Base-by-base conservation (phyloP, 64 coral and sea anemone genomes). In the Dendronephthya gigantea region DNA sequence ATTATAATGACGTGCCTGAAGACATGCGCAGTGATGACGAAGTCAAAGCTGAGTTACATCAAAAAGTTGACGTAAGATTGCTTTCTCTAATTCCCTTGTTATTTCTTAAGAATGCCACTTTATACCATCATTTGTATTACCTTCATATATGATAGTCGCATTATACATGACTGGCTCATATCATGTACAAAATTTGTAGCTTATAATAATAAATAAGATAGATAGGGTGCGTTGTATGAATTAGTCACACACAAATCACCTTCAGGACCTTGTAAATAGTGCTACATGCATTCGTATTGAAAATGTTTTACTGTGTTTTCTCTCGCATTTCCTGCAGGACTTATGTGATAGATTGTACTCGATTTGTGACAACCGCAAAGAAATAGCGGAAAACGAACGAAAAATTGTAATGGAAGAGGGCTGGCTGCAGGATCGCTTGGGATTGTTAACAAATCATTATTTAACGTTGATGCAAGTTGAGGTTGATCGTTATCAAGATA, bases 341-440 rank as follows among this genome's bases (percentile, higher is more conserved):
- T 82, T 97, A 62, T 98, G 92, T 40, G 95, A 98, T 79, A 89
- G 95, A 19, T 89, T 98, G n/a, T 50, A 93, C 55, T 92, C 93
- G 41, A 93, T 98, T 83, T 98, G 95, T 72, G 95, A 98, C 35
- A 98, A 89, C 48, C 95, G 95, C 6, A 98, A 98, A 90, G 95
- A 98, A 38, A 76, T 98, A 83, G 95, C 95, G 6, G 95, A 98
- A 69, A 98, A 90, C 11, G 95, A 98, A 50, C 87, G 95, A 0
- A 90, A 93, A 30, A 72, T 56, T 8, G 83, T 93, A 0, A 98
- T 98, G 87, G 91, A 40, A 12, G 95, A 98, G 56, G 92, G 95
- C 4, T 98, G 95, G 95, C 83, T 98, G 48, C 92, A 98, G 62
- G 95, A 98, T 72, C 83, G 94, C 27, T 43, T 98, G 19, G 95